Base-by-base conservation (phyloP, 2,888 invertebrate genomes). In the Cheilosia pagana region DNA sequence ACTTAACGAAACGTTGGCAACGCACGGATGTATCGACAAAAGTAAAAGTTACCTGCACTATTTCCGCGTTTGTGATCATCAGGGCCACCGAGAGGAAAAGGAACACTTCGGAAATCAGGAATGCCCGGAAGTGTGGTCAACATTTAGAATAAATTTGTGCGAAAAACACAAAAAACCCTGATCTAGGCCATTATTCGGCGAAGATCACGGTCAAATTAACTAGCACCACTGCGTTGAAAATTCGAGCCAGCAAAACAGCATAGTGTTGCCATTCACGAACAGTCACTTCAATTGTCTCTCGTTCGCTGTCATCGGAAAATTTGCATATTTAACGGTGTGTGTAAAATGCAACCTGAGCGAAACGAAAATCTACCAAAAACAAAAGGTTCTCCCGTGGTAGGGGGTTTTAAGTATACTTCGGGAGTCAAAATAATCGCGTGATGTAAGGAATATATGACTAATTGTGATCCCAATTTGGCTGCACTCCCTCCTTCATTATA, bases 271-370 rank as follows among this genome's bases (percentile, higher is more conserved):
- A 57, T 31, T 50, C 39, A 19, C 28, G 6, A 7, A 7, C 28
- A 48, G 28, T 28, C 41, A 48, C 48, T 52, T 76, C 52, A 68
- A 53, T 60, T 74, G 78, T 68, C 70, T 68, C 70, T 70, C 70
- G 43, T 48, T 65, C 52, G 8, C 28, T 70, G 83, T 78, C 83
- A 79, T 83, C 78, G 63, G 70, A 78, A 74, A 83, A 70, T 81
- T 83, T 83, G 83, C 83, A 83, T 78, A 83, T 12, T 74, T 72
- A 74, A 70, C 78, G 48, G 53, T 70, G 74, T 75, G 50, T 23
- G 78, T 68, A 70, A 77, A 83, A 63, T 83, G 82, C 82, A 83
- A 78, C 19, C 35, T 83, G 57, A 41, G 60, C 63, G 8, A 48
- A 77, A 59, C 43, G 39, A 31, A 52, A 50, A 52, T 10, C 35